Evolutionary conservation across 1,140 invertebrate species (phyloP).

Genomic region (Drosophila quadrilineata): DNA sequence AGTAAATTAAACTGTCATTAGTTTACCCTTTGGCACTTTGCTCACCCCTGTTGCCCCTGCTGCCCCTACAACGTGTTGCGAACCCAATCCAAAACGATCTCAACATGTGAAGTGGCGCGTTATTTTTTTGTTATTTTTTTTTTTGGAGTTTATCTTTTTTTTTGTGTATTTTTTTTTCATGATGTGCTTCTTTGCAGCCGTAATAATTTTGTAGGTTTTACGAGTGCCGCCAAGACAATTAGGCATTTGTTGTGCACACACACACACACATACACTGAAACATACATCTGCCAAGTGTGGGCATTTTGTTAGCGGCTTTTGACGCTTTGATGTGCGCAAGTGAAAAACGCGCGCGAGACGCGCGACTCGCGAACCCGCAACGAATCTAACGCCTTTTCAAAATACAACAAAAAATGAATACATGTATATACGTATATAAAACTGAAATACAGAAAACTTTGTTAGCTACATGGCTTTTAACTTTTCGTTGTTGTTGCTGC

Average conservation of each 20-base stretch:
- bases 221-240: conserved; percentile 78
- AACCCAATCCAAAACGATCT: conserved; percentile 36
- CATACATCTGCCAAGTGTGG: conserved; percentile 54
- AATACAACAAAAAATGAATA: no score
- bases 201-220: conserved; percentile 79
- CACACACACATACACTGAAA: conserved; percentile 15
- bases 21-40: conserved; percentile 77
- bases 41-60: conserved; percentile 40
- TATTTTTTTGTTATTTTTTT: conserved; percentile 23
- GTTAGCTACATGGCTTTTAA: conserved; percentile 61
- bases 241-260: conserved; percentile 67
- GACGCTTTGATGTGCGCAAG: conserved; percentile 71
- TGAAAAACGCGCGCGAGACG: conserved; percentile 46
- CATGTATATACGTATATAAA: no score
- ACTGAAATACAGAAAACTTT: no score
- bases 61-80: conserved; percentile 11
- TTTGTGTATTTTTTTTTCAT: conserved; percentile 16
- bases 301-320: conserved; percentile 76
- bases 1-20: conserved; percentile 80
- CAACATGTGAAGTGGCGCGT: conserved; percentile 76
- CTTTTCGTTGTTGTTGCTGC: conserved; percentile 36
- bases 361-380: conserved; percentile 62
- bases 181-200: conserved; percentile 48
- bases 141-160: no score
- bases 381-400: conserved; percentile 78